Conservation (phyloP, 2,888 invertebrate species). For the Eurois occulta region DNA sequence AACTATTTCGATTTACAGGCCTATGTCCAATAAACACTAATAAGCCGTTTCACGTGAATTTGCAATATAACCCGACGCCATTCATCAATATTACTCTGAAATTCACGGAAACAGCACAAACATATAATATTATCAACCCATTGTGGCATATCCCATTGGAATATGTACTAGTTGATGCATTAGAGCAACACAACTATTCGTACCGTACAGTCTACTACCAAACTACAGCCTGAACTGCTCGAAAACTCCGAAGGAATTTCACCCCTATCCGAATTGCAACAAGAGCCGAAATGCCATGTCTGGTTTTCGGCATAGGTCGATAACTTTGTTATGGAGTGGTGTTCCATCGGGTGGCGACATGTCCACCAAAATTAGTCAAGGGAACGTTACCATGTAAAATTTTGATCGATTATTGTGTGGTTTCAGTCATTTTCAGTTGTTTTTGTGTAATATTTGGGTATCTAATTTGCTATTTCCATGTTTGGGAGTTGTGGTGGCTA, state of each 20-base stretch:
- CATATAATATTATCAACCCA: constrained; percentile 48
- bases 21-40: neutral
- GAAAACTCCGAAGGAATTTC: constrained; percentile 10
- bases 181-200: constrained; percentile 56
- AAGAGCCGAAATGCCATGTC: constrained; percentile 31
- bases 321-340: constrained; percentile 60
- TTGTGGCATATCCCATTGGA: constrained; percentile 63
- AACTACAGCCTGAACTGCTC: constrained; percentile 4
- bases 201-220: constrained; percentile 34
- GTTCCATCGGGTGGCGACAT: constrained; percentile 66
- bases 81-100: constrained; percentile 40
- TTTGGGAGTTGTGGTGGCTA: neutral
- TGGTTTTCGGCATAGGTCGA: neutral
- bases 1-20: constrained; percentile 4
- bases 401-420: constrained; percentile 69
- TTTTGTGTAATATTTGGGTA: constrained; percentile 25
- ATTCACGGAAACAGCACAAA: constrained; percentile 22
- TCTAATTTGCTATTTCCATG: constrained; percentile 10
- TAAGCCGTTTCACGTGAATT: neutral
- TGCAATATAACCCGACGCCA: neutral
- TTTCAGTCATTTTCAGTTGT: constrained; percentile 45
- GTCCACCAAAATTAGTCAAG: constrained; percentile 73
- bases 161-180: constrained; percentile 73
- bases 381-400: constrained; percentile 64
- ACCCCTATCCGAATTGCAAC: accelerated